Conservation (phyloP, 2,797 vertebrate species). For the Sphaeramia orbicularis region DNA sequence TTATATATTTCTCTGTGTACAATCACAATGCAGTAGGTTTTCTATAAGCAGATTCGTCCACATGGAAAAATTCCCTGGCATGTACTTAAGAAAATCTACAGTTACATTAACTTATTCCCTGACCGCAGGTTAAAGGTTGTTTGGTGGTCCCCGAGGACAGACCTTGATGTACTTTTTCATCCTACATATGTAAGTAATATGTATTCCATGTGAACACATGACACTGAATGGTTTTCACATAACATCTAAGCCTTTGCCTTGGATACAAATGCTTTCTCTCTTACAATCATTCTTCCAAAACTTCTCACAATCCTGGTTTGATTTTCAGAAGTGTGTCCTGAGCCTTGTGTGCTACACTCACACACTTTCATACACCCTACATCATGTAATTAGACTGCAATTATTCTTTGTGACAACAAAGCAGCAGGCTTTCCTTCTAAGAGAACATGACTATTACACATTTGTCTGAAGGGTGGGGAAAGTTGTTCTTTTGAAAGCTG, state of each 20-base stretch:
- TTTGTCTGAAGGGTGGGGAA: conserved; percentile 7
- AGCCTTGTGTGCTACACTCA: conserved; percentile 43
- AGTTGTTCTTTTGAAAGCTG: conserved; percentile 19
- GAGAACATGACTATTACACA: conserved; percentile 22
- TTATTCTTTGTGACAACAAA: conserved; percentile 63
- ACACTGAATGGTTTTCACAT: conserved; percentile 82
- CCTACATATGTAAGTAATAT: conserved; percentile 85
- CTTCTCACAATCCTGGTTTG: conserved; percentile 54
- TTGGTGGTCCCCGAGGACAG: conserved; percentile 75
- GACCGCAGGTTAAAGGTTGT: conserved; percentile 77
- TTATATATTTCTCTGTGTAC: conserved; percentile 34
- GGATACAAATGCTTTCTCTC: conserved; percentile 70
- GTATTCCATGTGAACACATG: conserved; percentile 81
- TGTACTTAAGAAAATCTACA: conserved; percentile 81
- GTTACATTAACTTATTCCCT: conserved; percentile 81
- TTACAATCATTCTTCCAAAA: conserved; percentile 67
- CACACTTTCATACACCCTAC: conserved; percentile 41
- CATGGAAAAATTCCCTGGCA: conserved; percentile 77
- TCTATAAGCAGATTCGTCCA: conserved; percentile 61
- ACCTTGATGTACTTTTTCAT: conserved; percentile 80
- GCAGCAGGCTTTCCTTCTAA: conserved; percentile 29
- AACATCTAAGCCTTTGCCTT: conserved; percentile 67
- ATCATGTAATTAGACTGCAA: conserved; percentile 56
- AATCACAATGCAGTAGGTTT: conserved; percentile 45
- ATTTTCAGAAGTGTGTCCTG: conserved; percentile 43